A percentile compares a stretch with the other conserved stretches of the same genome.
Evolutionary conservation across 2,888 invertebrate species (phyloP).

Genomic region (Copidosoma aretas): DNA sequence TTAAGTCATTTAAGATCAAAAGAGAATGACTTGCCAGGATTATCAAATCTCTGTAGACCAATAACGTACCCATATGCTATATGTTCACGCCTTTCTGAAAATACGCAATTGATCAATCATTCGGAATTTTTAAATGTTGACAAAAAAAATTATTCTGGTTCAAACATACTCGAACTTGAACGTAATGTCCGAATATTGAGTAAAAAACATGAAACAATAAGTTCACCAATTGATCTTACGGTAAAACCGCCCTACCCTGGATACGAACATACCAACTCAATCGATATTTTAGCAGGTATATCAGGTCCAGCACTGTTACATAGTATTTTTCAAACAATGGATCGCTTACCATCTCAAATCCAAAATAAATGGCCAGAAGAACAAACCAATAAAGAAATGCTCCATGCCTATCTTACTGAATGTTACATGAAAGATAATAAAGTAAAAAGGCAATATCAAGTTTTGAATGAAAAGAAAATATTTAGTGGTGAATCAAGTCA

Average conservation of each 20-base stretch:
- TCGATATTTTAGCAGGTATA: conserved; percentile 69
- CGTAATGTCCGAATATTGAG: conserved; percentile 17
- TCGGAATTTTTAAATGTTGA: too few relatives aligned
- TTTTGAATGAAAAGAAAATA: background rate
- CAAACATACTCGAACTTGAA: conserved; percentile 46
- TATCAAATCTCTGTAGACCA: conserved; percentile 70
- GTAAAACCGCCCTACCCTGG: conserved; percentile 48
- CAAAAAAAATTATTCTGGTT: conserved; percentile 9
- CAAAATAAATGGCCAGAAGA: conserved; percentile 63
- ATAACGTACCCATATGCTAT: conserved; percentile 71
- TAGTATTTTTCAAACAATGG: conserved; percentile 70
- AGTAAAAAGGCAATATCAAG: conserved; percentile 69
- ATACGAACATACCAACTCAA: conserved; percentile 30
- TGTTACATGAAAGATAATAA: conserved; percentile 74
- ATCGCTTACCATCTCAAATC: conserved; percentile 65
- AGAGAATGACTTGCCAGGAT: conserved; percentile 64
- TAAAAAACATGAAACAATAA: conserved; percentile 32
- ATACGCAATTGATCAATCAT: too few relatives aligned
- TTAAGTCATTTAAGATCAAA: conserved; percentile 77
- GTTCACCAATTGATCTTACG: conserved; percentile 64
- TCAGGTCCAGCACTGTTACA: conserved; percentile 70
- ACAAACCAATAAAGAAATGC: conserved; percentile 68
- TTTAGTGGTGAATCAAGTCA: background rate
- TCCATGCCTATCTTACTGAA: conserved; percentile 77
- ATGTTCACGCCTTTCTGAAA: too few relatives aligned